A percentile compares a stretch with the other conserved stretches of the same genome.
Evolutionary conservation across 2,113 vertebrate species (phyloP).

Genomic region (Leptobrachium leishanense): DNA sequence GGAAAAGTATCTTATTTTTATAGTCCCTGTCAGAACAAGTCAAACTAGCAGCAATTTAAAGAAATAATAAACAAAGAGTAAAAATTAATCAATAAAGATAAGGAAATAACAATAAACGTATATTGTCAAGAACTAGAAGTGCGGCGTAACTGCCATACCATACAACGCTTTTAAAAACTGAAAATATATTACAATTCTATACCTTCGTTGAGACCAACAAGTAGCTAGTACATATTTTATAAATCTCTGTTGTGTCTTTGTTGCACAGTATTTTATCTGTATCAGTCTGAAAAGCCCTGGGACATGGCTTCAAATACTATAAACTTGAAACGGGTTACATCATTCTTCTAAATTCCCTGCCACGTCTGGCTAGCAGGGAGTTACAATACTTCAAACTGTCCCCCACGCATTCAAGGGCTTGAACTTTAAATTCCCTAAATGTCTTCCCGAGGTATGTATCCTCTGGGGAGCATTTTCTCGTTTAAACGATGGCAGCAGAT

Average conservation of each 20-base stretch:
- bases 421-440: slow-evolving; percentile 13
- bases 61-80: no score
- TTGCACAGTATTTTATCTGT: no score
- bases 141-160: no score
- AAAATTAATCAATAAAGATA: no score
- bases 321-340: slow-evolving; percentile 25
- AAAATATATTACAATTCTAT: no score
- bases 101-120: no score
- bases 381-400: slow-evolving; percentile 6
- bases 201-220: not conserved
- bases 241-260: not conserved
- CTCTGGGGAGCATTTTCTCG: not conserved
- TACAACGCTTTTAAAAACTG: no score
- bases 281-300: slow-evolving; percentile 2
- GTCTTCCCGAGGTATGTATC: not conserved
- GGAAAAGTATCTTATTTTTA: no score
- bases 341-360: slow-evolving; percentile 16
- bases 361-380: slow-evolving; percentile 4
- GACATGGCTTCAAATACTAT: slow-evolving; percentile 7
- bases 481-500: not conserved
- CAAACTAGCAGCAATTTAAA: no score
- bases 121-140: no score
- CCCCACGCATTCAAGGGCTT: slow-evolving; percentile 14
- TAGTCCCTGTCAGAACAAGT: no score
- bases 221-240: not conserved